phyloP scores from a whole-genome alignment of 2,797 vertebrate species.

The Tachyglossus aculeatus region DNA sequence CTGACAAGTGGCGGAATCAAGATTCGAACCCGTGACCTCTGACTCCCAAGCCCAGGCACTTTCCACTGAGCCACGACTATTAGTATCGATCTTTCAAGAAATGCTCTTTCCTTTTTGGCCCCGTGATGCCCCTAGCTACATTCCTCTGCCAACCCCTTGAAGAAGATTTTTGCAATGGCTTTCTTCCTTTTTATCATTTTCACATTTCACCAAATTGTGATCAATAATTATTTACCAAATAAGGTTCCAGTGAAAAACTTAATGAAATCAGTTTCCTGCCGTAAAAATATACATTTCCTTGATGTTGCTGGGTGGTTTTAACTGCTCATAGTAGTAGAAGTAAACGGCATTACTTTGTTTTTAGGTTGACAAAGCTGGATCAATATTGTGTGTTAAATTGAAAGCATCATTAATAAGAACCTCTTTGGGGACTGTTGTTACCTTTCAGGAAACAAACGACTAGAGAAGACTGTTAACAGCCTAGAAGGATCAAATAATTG shows the following conservation, averaged over 20 bases:
- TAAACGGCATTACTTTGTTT: conserved; percentile 42
- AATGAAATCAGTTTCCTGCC: not conserved
- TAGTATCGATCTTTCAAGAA: too few relatives aligned
- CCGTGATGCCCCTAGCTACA: too few relatives aligned
- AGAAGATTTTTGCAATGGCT: too few relatives aligned
- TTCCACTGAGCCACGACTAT: too few relatives aligned
- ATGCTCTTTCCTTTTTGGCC: too few relatives aligned
- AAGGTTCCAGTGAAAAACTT: not conserved
- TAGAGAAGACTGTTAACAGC: conserved; percentile 21
- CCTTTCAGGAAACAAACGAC: conserved; percentile 36
- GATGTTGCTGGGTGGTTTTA: conserved; percentile 7
- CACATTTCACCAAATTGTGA: conserved; percentile 5
- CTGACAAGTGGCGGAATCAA: too few relatives aligned
- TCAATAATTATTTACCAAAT: too few relatives aligned
- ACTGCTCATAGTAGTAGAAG: conserved; percentile 16
- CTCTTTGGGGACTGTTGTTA: conserved; percentile 23
- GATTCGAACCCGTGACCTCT: too few relatives aligned
- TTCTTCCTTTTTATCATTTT: too few relatives aligned
- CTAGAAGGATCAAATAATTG: conserved; percentile 26
- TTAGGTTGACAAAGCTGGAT: conserved; percentile 43
- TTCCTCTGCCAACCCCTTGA: too few relatives aligned
- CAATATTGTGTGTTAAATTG: conserved; percentile 42
- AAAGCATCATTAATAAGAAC: conserved; percentile 51
- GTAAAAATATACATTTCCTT: not conserved
- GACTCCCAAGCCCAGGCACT: too few relatives aligned